Evolutionary conservation across 2,888 invertebrate genomes (phyloP).

Genomic region (Hydraecia micacea): DNA sequence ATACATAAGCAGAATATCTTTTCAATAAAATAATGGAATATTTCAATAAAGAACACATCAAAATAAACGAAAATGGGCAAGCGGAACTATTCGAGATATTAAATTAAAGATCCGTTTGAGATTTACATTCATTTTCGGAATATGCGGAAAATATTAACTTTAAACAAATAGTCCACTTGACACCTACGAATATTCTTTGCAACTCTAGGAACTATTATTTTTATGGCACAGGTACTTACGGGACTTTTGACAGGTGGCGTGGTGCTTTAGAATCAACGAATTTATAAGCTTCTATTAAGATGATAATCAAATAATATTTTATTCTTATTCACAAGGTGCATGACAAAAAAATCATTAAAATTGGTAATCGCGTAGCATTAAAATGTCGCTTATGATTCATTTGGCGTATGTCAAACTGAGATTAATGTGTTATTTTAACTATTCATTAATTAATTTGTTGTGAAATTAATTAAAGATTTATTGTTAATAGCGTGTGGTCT

Average conservation of each 20-base stretch:
- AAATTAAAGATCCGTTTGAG: conserved; percentile 16
- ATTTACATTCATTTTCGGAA: conserved; percentile 9
- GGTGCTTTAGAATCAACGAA: not conserved
- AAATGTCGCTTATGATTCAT: conserved; percentile 34
- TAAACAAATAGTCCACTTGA: conserved; percentile 1
- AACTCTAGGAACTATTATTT: not conserved
- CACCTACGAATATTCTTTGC: not conserved
- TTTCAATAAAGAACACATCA: conserved; percentile 29
- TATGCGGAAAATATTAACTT: conserved; percentile 9
- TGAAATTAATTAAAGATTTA: conserved; percentile 51
- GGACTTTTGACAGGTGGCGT: not conserved
- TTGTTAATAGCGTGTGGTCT: conserved; percentile 52
- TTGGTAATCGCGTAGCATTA: conserved; percentile 3
- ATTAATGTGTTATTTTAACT: conserved; percentile 41
- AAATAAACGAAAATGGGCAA: conserved; percentile 27
- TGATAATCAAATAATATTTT: not conserved
- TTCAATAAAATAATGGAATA: conserved; percentile 24
- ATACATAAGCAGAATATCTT: conserved; percentile 3
- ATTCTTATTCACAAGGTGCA: not conserved
- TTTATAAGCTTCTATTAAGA: not conserved
- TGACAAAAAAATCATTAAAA: not conserved
- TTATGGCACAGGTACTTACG: not conserved
- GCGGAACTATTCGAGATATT: conserved; percentile 20
- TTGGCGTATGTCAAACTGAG: conserved; percentile 44
- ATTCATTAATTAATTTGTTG: conserved; percentile 16